Conservation (phyloP, 2,888 invertebrate genomes). For the Hydrotaea diabolus region DNA sequence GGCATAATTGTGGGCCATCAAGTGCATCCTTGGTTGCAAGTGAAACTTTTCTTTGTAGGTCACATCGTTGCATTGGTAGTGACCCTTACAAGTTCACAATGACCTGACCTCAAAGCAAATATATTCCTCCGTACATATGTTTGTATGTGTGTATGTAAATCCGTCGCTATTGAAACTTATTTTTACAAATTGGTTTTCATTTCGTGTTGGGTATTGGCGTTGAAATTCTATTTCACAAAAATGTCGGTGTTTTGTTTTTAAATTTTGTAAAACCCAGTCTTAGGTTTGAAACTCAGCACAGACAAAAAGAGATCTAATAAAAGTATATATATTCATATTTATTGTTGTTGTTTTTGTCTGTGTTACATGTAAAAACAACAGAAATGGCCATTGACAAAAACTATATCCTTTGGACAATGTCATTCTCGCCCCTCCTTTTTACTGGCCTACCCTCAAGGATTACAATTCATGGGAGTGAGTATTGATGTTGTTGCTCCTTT, state of each 20-base stretch:
- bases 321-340: conserved; percentile 23
- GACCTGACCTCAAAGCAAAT: neutral
- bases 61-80: neutral
- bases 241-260: conserved; percentile 12
- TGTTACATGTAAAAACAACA: too few species aligned
- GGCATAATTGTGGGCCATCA: neutral
- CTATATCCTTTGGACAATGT: conserved; percentile 19
- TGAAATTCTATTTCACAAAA: conserved; percentile 12
- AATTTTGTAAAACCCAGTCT: neutral
- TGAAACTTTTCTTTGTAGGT: neutral
- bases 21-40: neutral
- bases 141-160: neutral
- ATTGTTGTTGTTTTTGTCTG: neutral
- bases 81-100: neutral
- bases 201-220: neutral
- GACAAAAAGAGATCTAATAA: conserved; percentile 14
- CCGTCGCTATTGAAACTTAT: neutral
- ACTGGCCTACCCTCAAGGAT: neutral
- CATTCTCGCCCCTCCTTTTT: neutral
- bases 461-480: neutral
- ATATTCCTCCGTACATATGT: neutral
- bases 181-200: conserved; percentile 10
- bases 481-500: conserved; percentile 9
- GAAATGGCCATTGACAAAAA: neutral
- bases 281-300: neutral